phyloP scores from a whole-genome alignment of 2,888 invertebrate species.

The Exocentrus adspersus region DNA sequence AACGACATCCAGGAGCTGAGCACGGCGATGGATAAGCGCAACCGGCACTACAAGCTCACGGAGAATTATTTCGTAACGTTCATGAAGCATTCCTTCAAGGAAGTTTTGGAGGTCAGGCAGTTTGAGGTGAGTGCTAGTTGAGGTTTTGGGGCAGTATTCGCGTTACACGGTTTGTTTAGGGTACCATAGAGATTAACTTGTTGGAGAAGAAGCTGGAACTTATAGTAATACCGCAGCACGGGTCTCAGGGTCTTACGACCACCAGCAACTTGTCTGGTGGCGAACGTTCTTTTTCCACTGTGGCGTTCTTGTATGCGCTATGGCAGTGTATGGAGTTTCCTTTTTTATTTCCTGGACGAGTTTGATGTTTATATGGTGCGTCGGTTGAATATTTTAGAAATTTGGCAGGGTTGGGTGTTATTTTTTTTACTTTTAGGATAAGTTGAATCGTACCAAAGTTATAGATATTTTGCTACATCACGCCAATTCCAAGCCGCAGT shows the following conservation, averaged over 20 bases:
- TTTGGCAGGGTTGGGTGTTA: too few species aligned
- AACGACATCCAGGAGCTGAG: conserved; percentile 50
- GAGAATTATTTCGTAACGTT: conserved; percentile 60
- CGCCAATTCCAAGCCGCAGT: conserved; percentile 72
- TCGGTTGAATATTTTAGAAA: too few species aligned
- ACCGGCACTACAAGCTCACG: conserved; percentile 57
- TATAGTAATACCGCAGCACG: conserved; percentile 68
- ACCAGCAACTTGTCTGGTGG: conserved; percentile 89
- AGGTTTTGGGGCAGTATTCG: too few species aligned
- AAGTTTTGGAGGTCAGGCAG: conserved; percentile 67
- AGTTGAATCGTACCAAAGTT: conserved; percentile 81
- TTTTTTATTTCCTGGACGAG: conserved; percentile 94
- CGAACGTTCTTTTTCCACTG: conserved; percentile 95
- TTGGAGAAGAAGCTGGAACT: conserved; percentile 64
- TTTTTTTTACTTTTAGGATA: conserved; percentile 75
- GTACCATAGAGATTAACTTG: conserved; percentile 68
- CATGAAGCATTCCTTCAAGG: conserved; percentile 65
- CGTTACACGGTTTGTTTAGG: conserved; percentile 66
- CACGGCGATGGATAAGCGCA: conserved; percentile 55
- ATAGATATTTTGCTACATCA: conserved; percentile 82
- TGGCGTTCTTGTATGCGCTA: conserved; percentile 90
- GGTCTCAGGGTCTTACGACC: conserved; percentile 64
- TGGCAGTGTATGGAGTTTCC: conserved; percentile 95
- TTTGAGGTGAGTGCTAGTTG: conserved; percentile 65
- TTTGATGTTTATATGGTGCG: conserved; percentile 95